Conservation (phyloP, 2,797 vertebrate genomes). For the Macropus fuliginosus region DNA sequence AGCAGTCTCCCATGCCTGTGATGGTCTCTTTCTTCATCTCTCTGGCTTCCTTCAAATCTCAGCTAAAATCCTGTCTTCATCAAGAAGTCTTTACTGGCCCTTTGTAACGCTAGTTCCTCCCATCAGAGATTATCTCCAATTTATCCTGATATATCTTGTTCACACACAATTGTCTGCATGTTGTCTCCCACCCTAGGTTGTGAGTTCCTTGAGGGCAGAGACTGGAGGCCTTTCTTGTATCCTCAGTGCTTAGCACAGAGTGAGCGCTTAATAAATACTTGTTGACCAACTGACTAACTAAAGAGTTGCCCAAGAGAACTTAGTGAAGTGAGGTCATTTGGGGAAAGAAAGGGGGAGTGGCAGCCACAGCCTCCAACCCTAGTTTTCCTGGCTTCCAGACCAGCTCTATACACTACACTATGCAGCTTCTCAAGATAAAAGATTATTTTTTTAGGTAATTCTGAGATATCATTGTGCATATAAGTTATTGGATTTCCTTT, state of each 20-base stretch:
- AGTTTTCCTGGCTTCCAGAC: too few species aligned
- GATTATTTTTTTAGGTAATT: too few species aligned
- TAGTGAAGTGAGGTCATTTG: neutral
- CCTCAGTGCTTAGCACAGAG: neutral
- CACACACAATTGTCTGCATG: neutral
- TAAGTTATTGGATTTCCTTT: too few species aligned
- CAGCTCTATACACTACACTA: too few species aligned
- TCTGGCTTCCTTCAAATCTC: neutral
- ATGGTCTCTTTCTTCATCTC: neutral
- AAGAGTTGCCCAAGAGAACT: neutral
- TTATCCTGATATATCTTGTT: neutral
- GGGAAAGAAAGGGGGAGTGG: too few species aligned
- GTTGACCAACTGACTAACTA: neutral
- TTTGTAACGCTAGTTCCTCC: neutral
- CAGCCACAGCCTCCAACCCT: too few species aligned
- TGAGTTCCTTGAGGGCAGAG: neutral
- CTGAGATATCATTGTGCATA: too few species aligned
- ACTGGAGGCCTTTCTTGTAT: neutral
- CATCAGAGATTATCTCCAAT: neutral
- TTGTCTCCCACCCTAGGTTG: neutral
- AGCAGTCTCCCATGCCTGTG: neutral
- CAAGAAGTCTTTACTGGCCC: neutral
- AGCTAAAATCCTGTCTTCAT: neutral
- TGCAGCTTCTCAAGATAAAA: too few species aligned
- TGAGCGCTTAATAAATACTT: neutral